Evolutionary conservation across 2,888 invertebrate species (phyloP), one percentile per base, ranked within the genome.

Genomic region (Caenorhabditis sulstoni): DNA sequence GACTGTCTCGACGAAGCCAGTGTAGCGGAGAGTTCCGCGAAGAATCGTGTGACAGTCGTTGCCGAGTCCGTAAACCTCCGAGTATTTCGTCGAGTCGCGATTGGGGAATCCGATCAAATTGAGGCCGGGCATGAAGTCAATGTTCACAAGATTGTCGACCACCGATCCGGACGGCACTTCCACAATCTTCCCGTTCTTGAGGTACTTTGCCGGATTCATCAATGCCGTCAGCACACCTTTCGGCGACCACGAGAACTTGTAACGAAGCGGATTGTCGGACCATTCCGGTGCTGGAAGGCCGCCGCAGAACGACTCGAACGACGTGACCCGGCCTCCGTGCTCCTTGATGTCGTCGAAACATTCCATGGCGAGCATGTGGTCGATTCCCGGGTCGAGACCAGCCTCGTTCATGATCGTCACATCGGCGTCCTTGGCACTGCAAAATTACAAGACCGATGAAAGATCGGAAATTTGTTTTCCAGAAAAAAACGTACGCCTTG

Each of bases 301-400:
- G 82, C 99, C 99, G 89, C 99, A 99, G 92, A 95, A 99, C 0
- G 97, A 97, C 0, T 96, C 94, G 90, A 97, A 99, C 0, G 97
- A 97, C 78, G 95, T 95, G 12, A 98, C 93, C 90, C 95, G 94
- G 50, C 97, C 98, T 3, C 97, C 98, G 89, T 95, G 91, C 23
- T 91, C 90, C 58, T 90, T 94, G 12, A 95, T 94, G 87, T 96
- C 95, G 90, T 98, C 96, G 87, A 99, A 96, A 90, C 96, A 96
- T 90, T 99, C 97, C 91, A 98, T 93, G 0, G 99, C 99, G 67
- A 99, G 91, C 84, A 99, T 93, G 91, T 99, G 99, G 91, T 97
- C 97, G 85, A 97, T 96, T n/a, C 98, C 99, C 0, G 99, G 99
- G 91, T 99, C 99, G 37, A 99, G 92, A 0, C 99, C 99, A 0